Percentiles rank a stretch among this genome's conserved stretches.
These are phyloP conservation scores for Schizopygopsis malacanthus DNA, from an alignment of 2,797 vertebrate genomes.

Conservation along the genomic window DNA sequence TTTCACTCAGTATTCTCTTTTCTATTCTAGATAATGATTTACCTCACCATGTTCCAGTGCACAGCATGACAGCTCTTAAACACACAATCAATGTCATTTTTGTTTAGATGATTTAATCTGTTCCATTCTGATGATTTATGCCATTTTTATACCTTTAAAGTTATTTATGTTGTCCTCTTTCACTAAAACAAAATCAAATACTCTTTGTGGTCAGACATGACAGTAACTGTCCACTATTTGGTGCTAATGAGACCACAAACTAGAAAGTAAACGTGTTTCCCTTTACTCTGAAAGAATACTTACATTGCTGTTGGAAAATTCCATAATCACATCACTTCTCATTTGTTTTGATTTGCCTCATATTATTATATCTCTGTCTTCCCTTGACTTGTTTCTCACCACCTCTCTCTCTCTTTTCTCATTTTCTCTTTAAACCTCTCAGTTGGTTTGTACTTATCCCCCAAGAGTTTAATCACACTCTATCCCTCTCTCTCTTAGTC, in stretches of 20 bases:
- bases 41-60: conserved; percentile 44
- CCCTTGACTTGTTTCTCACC: background rate
- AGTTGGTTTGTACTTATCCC: conserved; percentile 46
- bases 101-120: background rate
- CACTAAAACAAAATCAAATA: background rate
- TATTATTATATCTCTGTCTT: conserved; percentile 1
- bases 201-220: conserved; percentile 13
- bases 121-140: background rate
- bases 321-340: background rate
- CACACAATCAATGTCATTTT: background rate
- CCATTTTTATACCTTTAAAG: background rate
- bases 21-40: conserved; percentile 56
- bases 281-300: background rate
- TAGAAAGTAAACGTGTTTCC: background rate
- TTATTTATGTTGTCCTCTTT: background rate
- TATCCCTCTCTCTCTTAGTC: conserved; percentile 28
- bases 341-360: conserved; percentile 7
- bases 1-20: conserved; percentile 33
- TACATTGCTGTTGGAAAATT: conserved; percentile 1
- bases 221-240: conserved; percentile 41
- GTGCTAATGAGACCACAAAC: conserved; percentile 40
- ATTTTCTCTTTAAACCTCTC: conserved; percentile 53
- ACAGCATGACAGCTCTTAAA: conserved; percentile 18
- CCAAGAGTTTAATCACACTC: conserved; percentile 51
- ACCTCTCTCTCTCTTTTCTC: conserved; percentile 20